These are phyloP conservation scores for Drosophila nigricruria DNA, from an alignment of 2,888 invertebrate species.

Conservation along the genomic window DNA sequence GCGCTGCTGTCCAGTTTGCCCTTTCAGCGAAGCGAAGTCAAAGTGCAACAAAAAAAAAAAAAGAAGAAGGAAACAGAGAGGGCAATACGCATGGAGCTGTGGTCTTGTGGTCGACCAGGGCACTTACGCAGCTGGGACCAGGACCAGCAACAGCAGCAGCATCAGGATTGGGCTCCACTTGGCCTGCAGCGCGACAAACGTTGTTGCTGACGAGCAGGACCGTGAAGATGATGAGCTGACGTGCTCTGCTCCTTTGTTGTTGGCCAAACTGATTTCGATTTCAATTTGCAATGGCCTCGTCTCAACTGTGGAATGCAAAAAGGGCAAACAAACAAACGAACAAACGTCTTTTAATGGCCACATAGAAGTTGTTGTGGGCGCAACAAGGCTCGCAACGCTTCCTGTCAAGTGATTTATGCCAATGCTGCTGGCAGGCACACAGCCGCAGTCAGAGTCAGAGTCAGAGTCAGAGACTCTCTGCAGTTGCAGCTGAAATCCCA, in stretches of 20 bases:
- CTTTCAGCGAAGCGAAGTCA: constrained; percentile 60
- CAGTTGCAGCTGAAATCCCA: constrained; percentile 4
- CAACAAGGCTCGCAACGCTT: constrained; percentile 80
- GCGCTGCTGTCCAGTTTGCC: constrained; percentile 57
- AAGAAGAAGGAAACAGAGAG: background rate
- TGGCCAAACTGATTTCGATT: constrained; percentile 77
- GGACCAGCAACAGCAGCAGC: constrained; percentile 13
- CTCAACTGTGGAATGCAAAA: constrained; percentile 44
- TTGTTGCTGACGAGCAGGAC: constrained; percentile 17
- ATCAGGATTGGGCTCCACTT: constrained; percentile 14
- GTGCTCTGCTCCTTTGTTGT: constrained; percentile 28
- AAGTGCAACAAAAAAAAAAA: constrained; percentile 48
- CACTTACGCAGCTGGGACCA: constrained; percentile 68
- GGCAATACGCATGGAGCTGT: constrained; percentile 54
- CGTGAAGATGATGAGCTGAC: constrained; percentile 36
- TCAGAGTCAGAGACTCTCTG: constrained; percentile 6
- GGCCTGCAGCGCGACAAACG: constrained; percentile 45
- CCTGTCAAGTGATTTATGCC: constrained; percentile 81
- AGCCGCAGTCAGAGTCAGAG: constrained; percentile 11
- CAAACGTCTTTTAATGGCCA: constrained; percentile 80
- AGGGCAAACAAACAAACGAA: constrained; percentile 52
- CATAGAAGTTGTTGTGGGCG: constrained; percentile 77
- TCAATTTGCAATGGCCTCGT: constrained; percentile 68
- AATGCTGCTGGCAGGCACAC: constrained; percentile 63
- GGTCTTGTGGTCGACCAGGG: constrained; percentile 72